Evolutionary conservation across 2,888 invertebrate species (phyloP).

Genomic region (Metellina segmentata): DNA sequence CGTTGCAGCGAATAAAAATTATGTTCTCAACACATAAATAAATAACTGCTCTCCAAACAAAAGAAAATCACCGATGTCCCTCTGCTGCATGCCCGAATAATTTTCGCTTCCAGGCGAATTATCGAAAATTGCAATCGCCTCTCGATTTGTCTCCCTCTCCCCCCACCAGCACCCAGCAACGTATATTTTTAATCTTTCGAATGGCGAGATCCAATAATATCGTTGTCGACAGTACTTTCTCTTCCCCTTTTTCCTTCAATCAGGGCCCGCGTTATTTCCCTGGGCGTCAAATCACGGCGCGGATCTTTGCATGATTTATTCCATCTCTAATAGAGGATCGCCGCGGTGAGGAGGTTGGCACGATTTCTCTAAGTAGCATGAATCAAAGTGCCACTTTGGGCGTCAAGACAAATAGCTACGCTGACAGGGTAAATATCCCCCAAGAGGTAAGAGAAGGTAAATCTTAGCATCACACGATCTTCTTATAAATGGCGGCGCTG

Average conservation of each 20-base stretch:
- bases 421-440: constrained; percentile 56
- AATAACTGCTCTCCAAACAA: neutral
- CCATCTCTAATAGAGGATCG: constrained; percentile 17
- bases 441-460: neutral
- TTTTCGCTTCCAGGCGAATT: constrained; percentile 41
- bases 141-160: constrained; percentile 38
- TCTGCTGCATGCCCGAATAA: constrained; percentile 19
- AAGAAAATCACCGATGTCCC: neutral
- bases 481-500: constrained; percentile 48
- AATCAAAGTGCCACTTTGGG: constrained; percentile 62
- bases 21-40: constrained; percentile 11
- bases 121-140: constrained; percentile 44
- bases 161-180: neutral
- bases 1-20: neutral
- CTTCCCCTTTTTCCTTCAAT: neutral
- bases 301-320: constrained; percentile 53
- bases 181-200: constrained; percentile 41
- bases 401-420: constrained; percentile 38
- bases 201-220: constrained; percentile 23
- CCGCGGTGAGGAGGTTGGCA: constrained; percentile 4
- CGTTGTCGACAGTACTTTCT: neutral
- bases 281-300: constrained; percentile 7
- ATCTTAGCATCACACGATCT: constrained; percentile 42
- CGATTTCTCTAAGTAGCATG: constrained; percentile 46
- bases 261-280: constrained; percentile 16